Conservation (phyloP, 1,140 invertebrate genomes). For the Ridgeia piscesae region DNA sequence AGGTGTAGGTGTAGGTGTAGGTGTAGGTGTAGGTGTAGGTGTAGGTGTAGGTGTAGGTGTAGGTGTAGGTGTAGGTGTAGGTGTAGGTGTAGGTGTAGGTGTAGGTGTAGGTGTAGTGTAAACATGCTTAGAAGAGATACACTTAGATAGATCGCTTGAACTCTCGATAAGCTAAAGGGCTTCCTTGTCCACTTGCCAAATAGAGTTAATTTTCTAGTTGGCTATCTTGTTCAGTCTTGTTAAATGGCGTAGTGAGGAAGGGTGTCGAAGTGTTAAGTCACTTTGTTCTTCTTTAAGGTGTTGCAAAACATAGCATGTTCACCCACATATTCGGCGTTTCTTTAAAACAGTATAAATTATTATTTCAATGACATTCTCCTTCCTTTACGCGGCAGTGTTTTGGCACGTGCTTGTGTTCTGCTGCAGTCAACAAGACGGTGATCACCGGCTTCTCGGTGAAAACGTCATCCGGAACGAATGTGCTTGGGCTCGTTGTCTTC, state of each 20-base stretch:
- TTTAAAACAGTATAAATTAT: background rate
- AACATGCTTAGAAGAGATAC: too few relatives aligned
- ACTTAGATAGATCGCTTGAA: too few relatives aligned
- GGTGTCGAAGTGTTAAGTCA: background rate
- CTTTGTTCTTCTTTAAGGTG: background rate
- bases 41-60: too few relatives aligned
- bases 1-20: too few relatives aligned
- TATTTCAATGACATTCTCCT: background rate
- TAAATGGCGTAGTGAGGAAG: background rate
- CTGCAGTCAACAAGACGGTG: background rate
- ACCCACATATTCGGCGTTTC: background rate
- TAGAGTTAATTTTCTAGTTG: too few relatives aligned
- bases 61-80: too few relatives aligned
- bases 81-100: too few relatives aligned
- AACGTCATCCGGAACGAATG: conserved; percentile 48
- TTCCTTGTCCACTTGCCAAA: too few relatives aligned
- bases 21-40: too few relatives aligned
- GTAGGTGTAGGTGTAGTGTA: too few relatives aligned
- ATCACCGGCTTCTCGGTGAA: conserved; percentile 32
- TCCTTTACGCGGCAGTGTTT: background rate
- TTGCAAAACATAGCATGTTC: background rate
- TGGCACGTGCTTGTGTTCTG: background rate
- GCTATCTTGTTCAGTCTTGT: background rate
- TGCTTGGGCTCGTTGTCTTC: conserved; percentile 61
- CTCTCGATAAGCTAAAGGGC: too few relatives aligned